These are phyloP conservation scores for Candidula unifasciata DNA, from an alignment of 2,888 invertebrate genomes.

Conservation along the genomic window DNA sequence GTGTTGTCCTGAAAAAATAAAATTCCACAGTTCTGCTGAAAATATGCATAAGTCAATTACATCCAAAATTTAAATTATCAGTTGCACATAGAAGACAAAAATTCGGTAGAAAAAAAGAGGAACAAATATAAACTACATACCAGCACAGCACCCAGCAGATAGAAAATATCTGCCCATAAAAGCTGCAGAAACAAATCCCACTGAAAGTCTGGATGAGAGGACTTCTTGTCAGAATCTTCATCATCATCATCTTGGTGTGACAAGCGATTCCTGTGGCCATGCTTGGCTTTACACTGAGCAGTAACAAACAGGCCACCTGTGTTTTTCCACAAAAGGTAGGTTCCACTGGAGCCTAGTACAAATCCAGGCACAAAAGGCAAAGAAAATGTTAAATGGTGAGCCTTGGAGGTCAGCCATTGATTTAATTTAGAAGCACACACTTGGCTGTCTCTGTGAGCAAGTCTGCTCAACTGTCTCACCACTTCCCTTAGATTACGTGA, in stretches of 20 bases:
- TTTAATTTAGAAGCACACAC: not conserved
- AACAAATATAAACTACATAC: conserved; percentile 80
- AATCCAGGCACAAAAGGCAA: conserved; percentile 1
- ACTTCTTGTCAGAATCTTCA: conserved; percentile 17
- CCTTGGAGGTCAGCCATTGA: conserved; percentile 1
- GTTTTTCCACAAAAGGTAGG: conserved; percentile 17
- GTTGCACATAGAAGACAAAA: too few relatives aligned
- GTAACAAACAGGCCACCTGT: not conserved
- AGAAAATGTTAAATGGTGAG: not conserved
- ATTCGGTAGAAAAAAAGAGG: too few relatives aligned
- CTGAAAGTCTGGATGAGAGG: conserved; percentile 83
- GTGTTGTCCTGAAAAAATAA: too few relatives aligned
- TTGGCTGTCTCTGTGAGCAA: not conserved
- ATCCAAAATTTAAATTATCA: too few relatives aligned
- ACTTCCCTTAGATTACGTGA: not conserved
- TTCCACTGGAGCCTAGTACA: conserved; percentile 4
- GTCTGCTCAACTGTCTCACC: not conserved
- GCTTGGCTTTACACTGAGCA: conserved; percentile 51
- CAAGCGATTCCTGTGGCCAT: conserved; percentile 31
- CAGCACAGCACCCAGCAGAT: conserved; percentile 86
- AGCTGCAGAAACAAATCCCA: conserved; percentile 87
- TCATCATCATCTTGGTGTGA: conserved; percentile 45
- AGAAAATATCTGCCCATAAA: conserved; percentile 86
- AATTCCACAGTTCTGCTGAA: too few relatives aligned
- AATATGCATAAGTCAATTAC: too few relatives aligned